Evolutionary conservation across 2,113 vertebrate species (phyloP).

Genomic region (Pachyramphus minor): DNA sequence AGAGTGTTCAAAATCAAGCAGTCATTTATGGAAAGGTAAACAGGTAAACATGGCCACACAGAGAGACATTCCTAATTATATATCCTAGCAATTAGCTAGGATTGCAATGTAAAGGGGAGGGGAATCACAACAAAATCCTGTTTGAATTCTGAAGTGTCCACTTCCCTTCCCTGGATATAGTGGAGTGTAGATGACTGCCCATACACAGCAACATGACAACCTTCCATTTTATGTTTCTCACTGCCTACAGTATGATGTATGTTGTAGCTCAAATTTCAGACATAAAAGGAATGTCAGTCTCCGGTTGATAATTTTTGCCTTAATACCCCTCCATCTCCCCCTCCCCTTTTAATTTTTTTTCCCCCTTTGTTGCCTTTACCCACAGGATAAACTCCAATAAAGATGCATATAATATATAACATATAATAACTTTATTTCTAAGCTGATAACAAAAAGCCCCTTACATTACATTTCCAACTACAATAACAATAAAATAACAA

Average conservation of each 20-base stretch:
- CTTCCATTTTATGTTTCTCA: background rate
- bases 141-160: background rate
- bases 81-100: background rate
- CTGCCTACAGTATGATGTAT: background rate
- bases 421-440: background rate
- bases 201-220: background rate
- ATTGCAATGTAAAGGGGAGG: background rate
- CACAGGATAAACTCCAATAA: background rate
- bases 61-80: background rate
- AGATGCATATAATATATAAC: background rate
- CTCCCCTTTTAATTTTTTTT: rapidly evolving
- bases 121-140: background rate
- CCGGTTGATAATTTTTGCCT: background rate
- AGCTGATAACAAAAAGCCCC: background rate
- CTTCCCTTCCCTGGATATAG: background rate
- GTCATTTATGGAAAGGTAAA: background rate
- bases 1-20: background rate
- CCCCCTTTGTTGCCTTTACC: background rate
- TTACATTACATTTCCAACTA: background rate
- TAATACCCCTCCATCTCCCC: background rate
- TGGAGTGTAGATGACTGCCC: background rate
- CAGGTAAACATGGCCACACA: background rate
- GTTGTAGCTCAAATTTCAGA: background rate
- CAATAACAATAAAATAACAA: background rate
- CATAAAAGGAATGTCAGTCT: background rate